These are phyloP conservation scores for Heliconius hortense DNA, from an alignment of 2,888 invertebrate species.

Conservation along the genomic window DNA sequence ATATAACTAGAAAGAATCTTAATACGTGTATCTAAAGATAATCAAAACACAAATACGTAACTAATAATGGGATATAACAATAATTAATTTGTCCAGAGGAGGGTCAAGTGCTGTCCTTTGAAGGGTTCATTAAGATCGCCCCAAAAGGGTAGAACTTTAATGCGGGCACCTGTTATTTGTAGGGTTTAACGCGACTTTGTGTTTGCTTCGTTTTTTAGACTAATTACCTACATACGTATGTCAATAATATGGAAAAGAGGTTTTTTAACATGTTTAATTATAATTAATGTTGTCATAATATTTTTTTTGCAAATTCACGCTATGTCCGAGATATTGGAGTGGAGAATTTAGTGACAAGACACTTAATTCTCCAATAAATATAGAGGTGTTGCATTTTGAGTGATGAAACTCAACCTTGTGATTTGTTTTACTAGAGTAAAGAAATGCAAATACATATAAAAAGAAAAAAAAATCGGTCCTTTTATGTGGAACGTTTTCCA, in stretches of 20 bases:
- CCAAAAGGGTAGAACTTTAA: conserved; percentile 72
- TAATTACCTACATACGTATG: conserved; percentile 59
- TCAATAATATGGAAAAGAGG: conserved; percentile 21
- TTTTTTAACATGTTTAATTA: not conserved
- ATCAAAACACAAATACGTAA: conserved; percentile 41
- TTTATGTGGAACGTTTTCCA: too few relatives aligned
- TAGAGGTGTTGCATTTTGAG: too few relatives aligned
- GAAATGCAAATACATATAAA: too few relatives aligned
- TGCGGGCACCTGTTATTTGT: conserved; percentile 72
- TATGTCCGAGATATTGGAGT: too few relatives aligned
- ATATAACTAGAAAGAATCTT: not conserved
- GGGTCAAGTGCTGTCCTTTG: conserved; percentile 78
- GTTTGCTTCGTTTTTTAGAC: conserved; percentile 67
- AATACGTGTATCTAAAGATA: conserved; percentile 12
- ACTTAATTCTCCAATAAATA: not conserved
- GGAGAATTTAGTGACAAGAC: not conserved
- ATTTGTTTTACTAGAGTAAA: too few relatives aligned
- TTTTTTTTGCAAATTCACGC: not conserved
- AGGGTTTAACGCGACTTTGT: conserved; percentile 60
- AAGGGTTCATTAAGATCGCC: conserved; percentile 79
- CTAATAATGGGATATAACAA: conserved; percentile 76
- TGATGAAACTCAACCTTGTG: too few relatives aligned
- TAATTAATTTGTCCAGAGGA: conserved; percentile 69
- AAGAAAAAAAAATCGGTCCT: too few relatives aligned
- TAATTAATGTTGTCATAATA: not conserved